A percentile compares a stretch with the other conserved stretches of the same genome.
Conservation (phyloP, 2,888 invertebrate species). For the Polydrusus pterygomalis region DNA sequence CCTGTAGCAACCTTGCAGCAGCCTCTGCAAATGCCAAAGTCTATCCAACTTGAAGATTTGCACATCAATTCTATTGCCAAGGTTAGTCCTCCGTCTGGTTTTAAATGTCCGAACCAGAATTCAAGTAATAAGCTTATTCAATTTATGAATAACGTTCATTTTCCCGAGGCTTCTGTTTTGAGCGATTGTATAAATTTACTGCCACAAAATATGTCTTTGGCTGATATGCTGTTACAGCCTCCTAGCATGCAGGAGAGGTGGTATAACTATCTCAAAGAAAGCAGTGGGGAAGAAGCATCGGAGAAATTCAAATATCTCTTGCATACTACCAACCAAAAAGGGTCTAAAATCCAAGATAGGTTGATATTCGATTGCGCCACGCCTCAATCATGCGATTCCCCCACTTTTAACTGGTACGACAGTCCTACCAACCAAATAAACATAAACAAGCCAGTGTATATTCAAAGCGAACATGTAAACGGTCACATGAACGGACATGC, state of each 20-base stretch:
- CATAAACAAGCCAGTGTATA: constrained; percentile 68
- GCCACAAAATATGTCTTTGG: constrained; percentile 75
- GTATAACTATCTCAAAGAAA: constrained; percentile 75
- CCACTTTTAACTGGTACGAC: constrained; percentile 67
- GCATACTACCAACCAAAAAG: constrained; percentile 64
- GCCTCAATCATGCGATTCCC: constrained; percentile 63
- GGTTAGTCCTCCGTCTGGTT: constrained; percentile 30
- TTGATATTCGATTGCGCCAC: constrained; percentile 62
- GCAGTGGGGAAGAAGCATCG: constrained; percentile 75
- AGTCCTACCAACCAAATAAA: constrained; percentile 68
- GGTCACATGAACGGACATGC: constrained; percentile 26
- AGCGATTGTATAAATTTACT: constrained; percentile 71
- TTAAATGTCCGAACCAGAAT: constrained; percentile 32
- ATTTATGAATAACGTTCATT: constrained; percentile 77
- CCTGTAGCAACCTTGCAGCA: constrained; percentile 36
- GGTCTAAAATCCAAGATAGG: constrained; percentile 60
- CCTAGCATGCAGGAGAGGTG: constrained; percentile 69
- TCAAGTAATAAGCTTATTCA: constrained; percentile 73
- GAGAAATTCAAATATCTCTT: constrained; percentile 73
- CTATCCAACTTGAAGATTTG: constrained; percentile 56
- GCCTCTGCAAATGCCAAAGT: constrained; percentile 51
- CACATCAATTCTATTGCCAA: constrained; percentile 22
- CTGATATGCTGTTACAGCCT: constrained; percentile 76
- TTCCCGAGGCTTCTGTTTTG: constrained; percentile 71
- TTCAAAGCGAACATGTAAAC: constrained; percentile 61